Conservation (phyloP, 2,888 invertebrate species). For the Philonicus albiceps region DNA sequence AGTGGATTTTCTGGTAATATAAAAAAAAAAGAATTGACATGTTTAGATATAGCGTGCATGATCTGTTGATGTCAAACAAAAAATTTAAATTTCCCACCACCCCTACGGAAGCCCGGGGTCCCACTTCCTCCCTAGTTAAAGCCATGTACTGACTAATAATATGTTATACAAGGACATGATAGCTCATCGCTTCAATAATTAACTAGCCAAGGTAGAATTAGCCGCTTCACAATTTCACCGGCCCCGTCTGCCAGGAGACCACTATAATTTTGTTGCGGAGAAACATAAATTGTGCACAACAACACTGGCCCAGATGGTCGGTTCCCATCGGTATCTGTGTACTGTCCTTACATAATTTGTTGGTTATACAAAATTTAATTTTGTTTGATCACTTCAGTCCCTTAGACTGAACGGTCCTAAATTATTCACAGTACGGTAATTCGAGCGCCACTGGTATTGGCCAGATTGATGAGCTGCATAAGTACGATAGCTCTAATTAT, state of each 20-base stretch:
- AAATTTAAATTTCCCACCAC: neutral
- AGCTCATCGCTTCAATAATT: conserved; percentile 35
- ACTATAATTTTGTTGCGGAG: conserved; percentile 37
- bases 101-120: neutral
- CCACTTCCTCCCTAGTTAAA: neutral
- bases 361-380: conserved; percentile 41
- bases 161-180: conserved; percentile 16
- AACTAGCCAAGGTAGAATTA: neutral
- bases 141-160: neutral
- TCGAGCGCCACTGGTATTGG: neutral
- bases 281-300: conserved; percentile 3
- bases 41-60: conserved; percentile 36
- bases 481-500: neutral
- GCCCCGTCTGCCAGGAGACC: neutral
- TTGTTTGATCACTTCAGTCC: conserved; percentile 39
- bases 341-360: conserved; percentile 30
- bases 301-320: conserved; percentile 15
- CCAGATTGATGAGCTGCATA: neutral
- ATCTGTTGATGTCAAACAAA: conserved; percentile 38
- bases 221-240: neutral
- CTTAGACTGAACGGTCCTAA: conserved; percentile 17
- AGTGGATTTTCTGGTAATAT: neutral
- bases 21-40: neutral
- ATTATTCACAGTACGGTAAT: conserved; percentile 8
- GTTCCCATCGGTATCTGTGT: conserved; percentile 11